Evolutionary conservation across 2,113 vertebrate genomes (phyloP), one percentile per base, ranked within the genome.

Genomic region (Athene cunicularia): DNA sequence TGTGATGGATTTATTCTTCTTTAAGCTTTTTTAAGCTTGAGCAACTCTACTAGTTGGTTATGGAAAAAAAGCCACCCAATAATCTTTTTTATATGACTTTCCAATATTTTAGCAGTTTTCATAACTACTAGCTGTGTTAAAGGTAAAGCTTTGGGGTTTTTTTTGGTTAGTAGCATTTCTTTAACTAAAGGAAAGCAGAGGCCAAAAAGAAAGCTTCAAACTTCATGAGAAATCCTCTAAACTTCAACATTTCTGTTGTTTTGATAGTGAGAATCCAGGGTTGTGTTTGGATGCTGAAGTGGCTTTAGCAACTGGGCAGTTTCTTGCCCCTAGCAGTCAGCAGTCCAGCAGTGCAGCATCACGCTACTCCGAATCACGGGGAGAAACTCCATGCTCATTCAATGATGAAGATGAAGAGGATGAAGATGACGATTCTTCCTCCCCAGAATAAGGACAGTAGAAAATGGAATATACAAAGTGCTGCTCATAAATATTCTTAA

Each of bases 321-420:
- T 98, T 72, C 94, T 98, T 45, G 98, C 97, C 84, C 97, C 97
- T 19, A 81, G 97, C 95, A 98, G 98, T 90, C 98, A 97, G 52
- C 98, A 98, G 96, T 98, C 98, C 95, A 98, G 98, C 98, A 98
- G 98, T 12, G 97, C 98, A 15, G 94, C 98, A 1, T 99, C 98
- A 21, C 98, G 98, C 93, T 98, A 98, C 92, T 98, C 98, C 5
- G 98, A 98, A 73, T 98, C 99, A 60, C 98, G 98, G 12, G 98
- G 98, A 8, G 99, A 98, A 96, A 99, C 99, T 2, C 98, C 98
- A 37, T 99, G 98, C 83, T 99, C 98, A 5, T 99, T 99, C 97
- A 99, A 98, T 23, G 98, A 99, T 5, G 98, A 99, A 1, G 99
- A 99, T 10, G 98, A 98, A 13, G 98, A 99, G 8, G 98, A 99